Evolutionary conservation across 1,140 invertebrate genomes (phyloP).

Genomic region (Magallana angulata): DNA sequence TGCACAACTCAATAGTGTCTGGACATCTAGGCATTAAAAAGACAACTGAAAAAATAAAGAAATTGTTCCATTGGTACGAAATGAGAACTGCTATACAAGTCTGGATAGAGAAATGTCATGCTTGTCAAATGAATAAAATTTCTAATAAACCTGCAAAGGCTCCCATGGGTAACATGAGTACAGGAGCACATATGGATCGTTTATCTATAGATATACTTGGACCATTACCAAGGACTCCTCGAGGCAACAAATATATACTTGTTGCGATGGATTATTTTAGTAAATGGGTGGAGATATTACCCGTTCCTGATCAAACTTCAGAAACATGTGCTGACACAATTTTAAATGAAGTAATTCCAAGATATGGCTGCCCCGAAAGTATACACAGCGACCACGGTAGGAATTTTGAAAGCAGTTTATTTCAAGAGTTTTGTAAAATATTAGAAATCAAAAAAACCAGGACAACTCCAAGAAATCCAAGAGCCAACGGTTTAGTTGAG

Average conservation of each 20-base stretch:
- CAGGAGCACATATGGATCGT: too few relatives aligned
- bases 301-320: too few relatives aligned
- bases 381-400: conserved; percentile 42
- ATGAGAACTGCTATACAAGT: background rate
- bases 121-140: background rate
- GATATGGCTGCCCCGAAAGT: too few relatives aligned
- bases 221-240: too few relatives aligned
- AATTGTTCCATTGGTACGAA: conserved; percentile 42
- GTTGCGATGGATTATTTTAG: too few relatives aligned
- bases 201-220: too few relatives aligned
- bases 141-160: too few relatives aligned
- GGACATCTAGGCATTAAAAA: conserved; percentile 47
- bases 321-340: too few relatives aligned
- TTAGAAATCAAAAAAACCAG: conserved; percentile 51
- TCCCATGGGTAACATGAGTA: too few relatives aligned
- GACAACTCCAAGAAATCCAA: conserved; percentile 44
- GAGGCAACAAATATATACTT: too few relatives aligned
- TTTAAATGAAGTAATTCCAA: too few relatives aligned
- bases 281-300: too few relatives aligned
- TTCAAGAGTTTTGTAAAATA: conserved; percentile 49
- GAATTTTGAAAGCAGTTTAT: conserved; percentile 54
- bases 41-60: conserved; percentile 32
- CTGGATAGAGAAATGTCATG: background rate
- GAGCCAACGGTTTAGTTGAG: conserved; percentile 41
- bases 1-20: conserved; percentile 30